These are phyloP conservation scores for Drosophila melanosoma DNA, from an alignment of 2,888 invertebrate species.

Conservation along the genomic window DNA sequence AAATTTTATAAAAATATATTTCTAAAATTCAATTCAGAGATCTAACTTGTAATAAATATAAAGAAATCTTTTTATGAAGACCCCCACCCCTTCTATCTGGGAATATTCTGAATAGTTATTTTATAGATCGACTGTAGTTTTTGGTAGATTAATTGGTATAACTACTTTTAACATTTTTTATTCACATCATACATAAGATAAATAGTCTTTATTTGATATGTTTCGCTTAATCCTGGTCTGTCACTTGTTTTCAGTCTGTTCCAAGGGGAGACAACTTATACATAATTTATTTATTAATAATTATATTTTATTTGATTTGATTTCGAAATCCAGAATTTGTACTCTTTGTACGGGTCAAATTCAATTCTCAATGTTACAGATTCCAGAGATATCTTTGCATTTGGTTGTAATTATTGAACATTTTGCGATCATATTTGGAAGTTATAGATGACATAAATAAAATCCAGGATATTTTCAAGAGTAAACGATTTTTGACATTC, in stretches of 20 bases:
- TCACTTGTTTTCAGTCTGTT: background rate
- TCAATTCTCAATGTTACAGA: background rate
- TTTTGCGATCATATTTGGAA: background rate
- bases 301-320: background rate
- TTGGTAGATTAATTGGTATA: no score
- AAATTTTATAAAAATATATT: background rate
- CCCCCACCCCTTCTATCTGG: background rate
- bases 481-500: background rate
- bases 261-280: background rate
- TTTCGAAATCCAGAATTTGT: background rate
- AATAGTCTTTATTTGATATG: slow-evolving; percentile 7
- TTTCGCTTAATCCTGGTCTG: background rate
- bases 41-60: background rate
- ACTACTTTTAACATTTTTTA: no score
- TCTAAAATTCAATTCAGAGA: background rate
- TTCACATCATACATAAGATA: background rate
- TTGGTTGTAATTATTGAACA: background rate
- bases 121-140: background rate
- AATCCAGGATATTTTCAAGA: background rate
- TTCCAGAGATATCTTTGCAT: background rate
- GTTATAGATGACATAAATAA: background rate
- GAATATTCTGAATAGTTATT: background rate
- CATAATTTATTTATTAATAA: background rate
- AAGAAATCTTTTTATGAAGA: background rate
- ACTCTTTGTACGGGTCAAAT: background rate